A percentile compares a stretch with the other conserved stretches of the same genome.
Evolutionary conservation across 2,797 vertebrate species (phyloP).

Genomic region (Sternotherus odoratus): DNA sequence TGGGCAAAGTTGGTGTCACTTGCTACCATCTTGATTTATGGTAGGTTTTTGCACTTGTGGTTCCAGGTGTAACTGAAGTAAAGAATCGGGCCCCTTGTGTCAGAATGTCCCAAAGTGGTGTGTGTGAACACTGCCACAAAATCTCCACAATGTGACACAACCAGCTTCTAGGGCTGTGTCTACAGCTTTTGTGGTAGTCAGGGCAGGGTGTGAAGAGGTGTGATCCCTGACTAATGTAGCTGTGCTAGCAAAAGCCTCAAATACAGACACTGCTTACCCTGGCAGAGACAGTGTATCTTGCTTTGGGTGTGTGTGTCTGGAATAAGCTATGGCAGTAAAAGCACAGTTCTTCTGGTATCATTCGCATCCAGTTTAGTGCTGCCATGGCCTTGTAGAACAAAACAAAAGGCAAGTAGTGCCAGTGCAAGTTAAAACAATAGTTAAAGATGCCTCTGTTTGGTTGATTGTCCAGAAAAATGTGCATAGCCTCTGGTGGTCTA

Average conservation of each 20-base stretch:
- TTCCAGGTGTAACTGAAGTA: neutral
- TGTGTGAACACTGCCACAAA: neutral
- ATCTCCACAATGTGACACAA: neutral
- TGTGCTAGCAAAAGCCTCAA: neutral
- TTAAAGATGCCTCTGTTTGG: neutral
- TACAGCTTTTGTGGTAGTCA: neutral
- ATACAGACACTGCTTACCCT: neutral
- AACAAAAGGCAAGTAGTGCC: neutral
- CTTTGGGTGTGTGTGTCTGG: neutral
- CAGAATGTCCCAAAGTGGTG: neutral
- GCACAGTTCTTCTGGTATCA: too few relatives aligned
- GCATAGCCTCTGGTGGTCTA: neutral
- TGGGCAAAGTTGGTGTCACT: neutral
- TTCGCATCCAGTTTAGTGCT: neutral
- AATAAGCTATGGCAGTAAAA: neutral
- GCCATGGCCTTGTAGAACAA: neutral
- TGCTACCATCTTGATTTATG: too few relatives aligned
- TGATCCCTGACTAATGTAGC: neutral
- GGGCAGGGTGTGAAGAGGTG: neutral
- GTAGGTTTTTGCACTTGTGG: neutral
- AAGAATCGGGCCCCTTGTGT: neutral
- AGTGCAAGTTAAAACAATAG: neutral
- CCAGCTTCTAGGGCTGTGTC: neutral
- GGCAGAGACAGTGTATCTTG: neutral
- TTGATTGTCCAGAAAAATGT: neutral